Base-by-base conservation (phyloP, 2,888 invertebrate species). In the Calameuta pallipes region DNA sequence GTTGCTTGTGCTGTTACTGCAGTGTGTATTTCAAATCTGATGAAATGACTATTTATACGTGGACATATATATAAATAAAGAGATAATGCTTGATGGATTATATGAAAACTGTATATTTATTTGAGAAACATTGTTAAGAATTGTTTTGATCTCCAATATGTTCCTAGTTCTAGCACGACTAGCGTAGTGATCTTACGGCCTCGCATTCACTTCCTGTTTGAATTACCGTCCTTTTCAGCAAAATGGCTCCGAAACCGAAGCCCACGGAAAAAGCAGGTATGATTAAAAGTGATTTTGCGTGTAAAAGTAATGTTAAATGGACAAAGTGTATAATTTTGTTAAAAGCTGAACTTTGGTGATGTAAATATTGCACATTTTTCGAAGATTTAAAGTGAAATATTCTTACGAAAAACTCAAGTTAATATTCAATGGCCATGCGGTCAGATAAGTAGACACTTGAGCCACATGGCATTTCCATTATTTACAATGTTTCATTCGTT, bases 211-310 rank as follows among this genome's bases (percentile, higher is more conserved):
- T 75, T 81, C 77, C 73, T 31, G 35, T 11, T 33, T 68, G 0
- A 74, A 34, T 12, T 81, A 23, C 76, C 80, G 78, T 83, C 90
- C 92, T 92, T 92, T 92, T 91, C 89, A 89, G 85, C 91, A 95
- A 94, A 93, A 97, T 97, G 97, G 96, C 96, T 94, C 97, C 97
- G 92, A 97, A 97, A 94, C 95, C 93, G 84, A 94, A 94, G 90
- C 92, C 96, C 92, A 94, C 96, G 89, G 96, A 97, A 91, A 96
- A 97, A 94, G 93, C 96, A 93, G 96, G 96, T 96, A 94, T 93
- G 94, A 79, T 81, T 78, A 74, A 74, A 69, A 75, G 15, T 56
- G 56, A 23, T 56, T 56, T 56, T 56, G 23, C 77, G 37, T 75
- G 37, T 56, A 56, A 74, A 30, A 78, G 73, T 69, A 15, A 37